Base-by-base conservation (phyloP, 1,140 invertebrate species). In the Anagrus nilaparvatae region DNA sequence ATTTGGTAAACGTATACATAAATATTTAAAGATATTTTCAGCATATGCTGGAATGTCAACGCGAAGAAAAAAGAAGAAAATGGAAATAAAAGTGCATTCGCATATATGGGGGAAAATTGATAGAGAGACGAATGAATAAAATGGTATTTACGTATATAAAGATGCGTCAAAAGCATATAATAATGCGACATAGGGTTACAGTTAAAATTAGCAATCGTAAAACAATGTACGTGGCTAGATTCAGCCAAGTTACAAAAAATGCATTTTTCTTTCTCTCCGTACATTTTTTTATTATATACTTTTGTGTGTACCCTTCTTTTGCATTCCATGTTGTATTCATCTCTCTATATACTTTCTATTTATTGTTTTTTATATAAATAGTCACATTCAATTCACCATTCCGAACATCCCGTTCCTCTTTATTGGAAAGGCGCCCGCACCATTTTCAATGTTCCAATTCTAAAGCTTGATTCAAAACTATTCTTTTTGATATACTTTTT, bases 171-270 rank as follows among this genome's bases (percentile, higher is more conserved):
- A 49, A 48, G 47, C 41, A 38, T 49, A 53, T 49, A 53, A 47
- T 53, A 53, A 52, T 30, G 41, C 33, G 48, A 46, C 46, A n/a
- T 44, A 44, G 38, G 41, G 42, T 39, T 14, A n/a, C 36, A 23
- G 51, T 52, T 54, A 56, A 56, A 56, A 56, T 56, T 56, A 56
- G 54, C 50, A 32, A 42, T 44, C 10, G 9, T 17, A 48, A 39
- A 54, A 56, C 54, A 56, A 56, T 56, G 47, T 46, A 49, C 50
- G 54, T 48, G 51, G 45, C 44, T 45, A 40, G 47, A 48, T 50
- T 52, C 49, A 53, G 45, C 39, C 43, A 41, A 52, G 49, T 50
- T 53, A 47, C n/a, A n/a, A n/a, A n/a, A 51, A 55, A 44, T 52
- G 46, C 49, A 51, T 40, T 44, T 39, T 44, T 35, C 44, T 40